phyloP scores from a whole-genome alignment of 2,797 vertebrate species.

The Aulostomus chinensis region DNA sequence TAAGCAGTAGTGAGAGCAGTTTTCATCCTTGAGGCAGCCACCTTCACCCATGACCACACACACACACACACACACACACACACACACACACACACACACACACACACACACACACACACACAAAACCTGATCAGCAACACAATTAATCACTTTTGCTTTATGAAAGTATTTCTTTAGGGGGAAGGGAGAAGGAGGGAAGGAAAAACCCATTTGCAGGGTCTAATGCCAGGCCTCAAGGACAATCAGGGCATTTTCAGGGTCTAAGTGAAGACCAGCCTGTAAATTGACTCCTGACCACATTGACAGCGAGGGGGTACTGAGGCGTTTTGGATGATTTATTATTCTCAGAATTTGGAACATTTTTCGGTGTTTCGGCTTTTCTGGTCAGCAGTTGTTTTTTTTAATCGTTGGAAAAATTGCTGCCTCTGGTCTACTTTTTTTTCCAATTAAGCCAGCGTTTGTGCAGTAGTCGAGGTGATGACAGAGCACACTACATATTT shows the following conservation, averaged over 20 bases:
- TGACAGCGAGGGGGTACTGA: constrained; percentile 28
- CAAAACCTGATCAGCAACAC: constrained; percentile 7
- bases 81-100: not conserved
- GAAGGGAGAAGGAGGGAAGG: constrained; percentile 2
- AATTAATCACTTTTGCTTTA: constrained; percentile 34
- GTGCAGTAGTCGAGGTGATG: constrained; percentile 63
- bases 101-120: constrained; percentile 19
- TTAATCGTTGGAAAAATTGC: constrained; percentile 39
- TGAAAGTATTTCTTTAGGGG: constrained; percentile 12
- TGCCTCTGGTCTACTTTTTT: constrained; percentile 43
- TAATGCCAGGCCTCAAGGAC: constrained; percentile 18
- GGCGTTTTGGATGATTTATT: constrained; percentile 45
- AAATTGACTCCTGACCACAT: constrained; percentile 40
- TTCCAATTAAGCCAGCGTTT: constrained; percentile 63
- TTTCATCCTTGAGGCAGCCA: too few species aligned
- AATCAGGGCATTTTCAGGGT: constrained; percentile 36
- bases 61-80: constrained; percentile 9
- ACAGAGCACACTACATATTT: constrained; percentile 64
- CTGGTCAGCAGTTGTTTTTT: constrained; percentile 34
- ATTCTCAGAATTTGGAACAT: constrained; percentile 23
- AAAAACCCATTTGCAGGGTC: constrained; percentile 28
- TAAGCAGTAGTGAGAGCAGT: not conserved
- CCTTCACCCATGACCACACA: constrained; percentile 2
- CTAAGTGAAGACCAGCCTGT: constrained; percentile 50
- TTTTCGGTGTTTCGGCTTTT: constrained; percentile 38